phyloP scores from a whole-genome alignment of 2,888 invertebrate species.

The Synergus itoensis region DNA sequence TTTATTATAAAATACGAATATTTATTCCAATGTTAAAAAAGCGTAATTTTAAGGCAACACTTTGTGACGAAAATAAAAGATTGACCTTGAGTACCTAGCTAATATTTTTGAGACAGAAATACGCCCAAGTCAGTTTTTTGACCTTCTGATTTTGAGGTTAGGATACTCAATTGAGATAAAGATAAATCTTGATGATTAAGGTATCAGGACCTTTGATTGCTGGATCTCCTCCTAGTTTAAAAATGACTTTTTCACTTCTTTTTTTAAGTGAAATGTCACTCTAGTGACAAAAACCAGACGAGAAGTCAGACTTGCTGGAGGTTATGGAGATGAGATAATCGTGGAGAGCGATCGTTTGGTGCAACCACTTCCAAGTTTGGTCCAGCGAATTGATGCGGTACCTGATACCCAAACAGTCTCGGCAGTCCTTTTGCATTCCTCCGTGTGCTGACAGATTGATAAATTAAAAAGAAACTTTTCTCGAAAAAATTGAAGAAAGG shows the following conservation, averaged over 20 bases:
- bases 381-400: conserved; percentile 92
- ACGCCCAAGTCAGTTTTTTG: neutral
- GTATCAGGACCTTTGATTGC: neutral
- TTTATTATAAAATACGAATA: neutral
- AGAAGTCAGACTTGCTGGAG: conserved; percentile 85
- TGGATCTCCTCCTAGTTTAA: no score
- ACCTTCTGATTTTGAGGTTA: neutral
- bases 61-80: neutral
- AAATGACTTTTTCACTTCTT: neutral
- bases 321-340: conserved; percentile 91
- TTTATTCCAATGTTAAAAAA: neutral
- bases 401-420: conserved; percentile 93
- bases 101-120: neutral
- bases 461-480: conserved; percentile 49
- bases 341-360: conserved; percentile 93
- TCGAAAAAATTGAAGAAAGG: conserved; percentile 21
- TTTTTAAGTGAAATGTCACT: neutral
- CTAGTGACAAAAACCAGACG: conserved; percentile 22
- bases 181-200: neutral
- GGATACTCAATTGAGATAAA: neutral
- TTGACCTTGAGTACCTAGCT: neutral
- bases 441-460: conserved; percentile 74
- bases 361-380: conserved; percentile 97
- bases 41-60: neutral
- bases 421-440: conserved; percentile 84